These are phyloP conservation scores for Fissipunctia ypsillon DNA, from an alignment of 2,888 invertebrate genomes.

Conservation along the genomic window DNA sequence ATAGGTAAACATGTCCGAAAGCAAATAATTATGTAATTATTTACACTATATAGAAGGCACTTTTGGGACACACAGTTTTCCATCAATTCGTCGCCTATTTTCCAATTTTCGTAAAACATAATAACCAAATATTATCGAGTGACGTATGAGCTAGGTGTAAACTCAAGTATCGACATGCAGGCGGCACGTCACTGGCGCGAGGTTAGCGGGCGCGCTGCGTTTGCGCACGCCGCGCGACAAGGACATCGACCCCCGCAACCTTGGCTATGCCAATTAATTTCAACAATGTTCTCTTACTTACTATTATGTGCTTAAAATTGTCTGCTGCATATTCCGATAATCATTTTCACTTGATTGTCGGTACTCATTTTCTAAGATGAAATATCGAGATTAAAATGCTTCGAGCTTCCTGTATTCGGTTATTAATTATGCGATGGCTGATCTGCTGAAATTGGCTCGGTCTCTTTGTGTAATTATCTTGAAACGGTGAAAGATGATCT, in stretches of 20 bases:
- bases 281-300: slow-evolving; percentile 80
- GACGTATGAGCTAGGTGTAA: slow-evolving; percentile 31
- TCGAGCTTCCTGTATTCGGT: slow-evolving; percentile 62
- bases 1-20: no score
- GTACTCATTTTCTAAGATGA: slow-evolving; percentile 51
- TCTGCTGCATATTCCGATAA: slow-evolving; percentile 62
- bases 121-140: slow-evolving; percentile 5
- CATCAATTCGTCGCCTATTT: neutral
- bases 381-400: slow-evolving; percentile 54
- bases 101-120: neutral
- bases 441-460: slow-evolving; percentile 48
- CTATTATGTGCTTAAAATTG: slow-evolving; percentile 71
- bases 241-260: slow-evolving; percentile 86
- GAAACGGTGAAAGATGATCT: slow-evolving; percentile 32
- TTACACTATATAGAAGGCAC: no score
- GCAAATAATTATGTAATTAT: neutral
- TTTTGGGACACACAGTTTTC: neutral
- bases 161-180: slow-evolving; percentile 42
- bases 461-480: slow-evolving; percentile 49
- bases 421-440: slow-evolving; percentile 42
- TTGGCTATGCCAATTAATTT: slow-evolving; percentile 85
- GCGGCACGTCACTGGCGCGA: slow-evolving; percentile 58
- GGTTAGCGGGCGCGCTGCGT: slow-evolving; percentile 67
- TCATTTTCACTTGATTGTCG: slow-evolving; percentile 49
- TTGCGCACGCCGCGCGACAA: slow-evolving; percentile 75